Evolutionary conservation across 2,888 invertebrate genomes (phyloP).

Genomic region (Eurytoma californica): DNA sequence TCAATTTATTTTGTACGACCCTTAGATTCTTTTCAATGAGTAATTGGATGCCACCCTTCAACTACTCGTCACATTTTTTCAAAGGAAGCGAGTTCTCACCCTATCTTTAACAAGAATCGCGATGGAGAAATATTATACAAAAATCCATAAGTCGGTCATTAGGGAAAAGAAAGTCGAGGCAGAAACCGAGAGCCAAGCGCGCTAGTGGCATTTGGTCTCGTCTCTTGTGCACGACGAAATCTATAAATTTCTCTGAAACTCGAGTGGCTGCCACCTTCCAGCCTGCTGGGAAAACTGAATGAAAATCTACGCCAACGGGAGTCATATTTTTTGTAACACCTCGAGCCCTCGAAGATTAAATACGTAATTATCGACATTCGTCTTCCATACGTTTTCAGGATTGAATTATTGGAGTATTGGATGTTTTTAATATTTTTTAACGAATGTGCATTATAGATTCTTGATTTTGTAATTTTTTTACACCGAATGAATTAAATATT

Average conservation of each 20-base stretch:
- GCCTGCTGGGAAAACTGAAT: constrained; percentile 12
- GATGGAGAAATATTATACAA: constrained; percentile 38
- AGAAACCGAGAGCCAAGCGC: background rate
- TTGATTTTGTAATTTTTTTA: too few relatives aligned
- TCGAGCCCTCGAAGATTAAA: constrained; percentile 9
- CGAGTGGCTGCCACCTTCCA: constrained; percentile 3
- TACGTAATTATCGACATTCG: constrained; percentile 17
- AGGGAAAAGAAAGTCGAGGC: constrained; percentile 43
- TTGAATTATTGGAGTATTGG: background rate
- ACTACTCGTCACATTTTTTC: constrained; percentile 24
- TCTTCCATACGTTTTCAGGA: background rate
- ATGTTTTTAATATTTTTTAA: background rate
- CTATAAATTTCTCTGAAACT: constrained; percentile 27
- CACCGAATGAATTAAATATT: too few relatives aligned
- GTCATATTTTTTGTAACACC: constrained; percentile 15
- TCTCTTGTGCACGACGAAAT: constrained; percentile 20
- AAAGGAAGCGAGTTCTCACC: background rate
- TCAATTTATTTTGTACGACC: background rate
- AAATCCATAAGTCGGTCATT: constrained; percentile 46
- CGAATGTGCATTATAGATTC: background rate
- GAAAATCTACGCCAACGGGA: constrained; percentile 18
- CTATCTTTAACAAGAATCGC: constrained; percentile 25
- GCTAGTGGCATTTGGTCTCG: constrained; percentile 2
- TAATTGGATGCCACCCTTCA: constrained; percentile 7
- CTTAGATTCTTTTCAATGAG: constrained; percentile 18